These are phyloP conservation scores for Drosophila mimetica DNA, from an alignment of 2,888 invertebrate genomes.

Conservation along the genomic window DNA sequence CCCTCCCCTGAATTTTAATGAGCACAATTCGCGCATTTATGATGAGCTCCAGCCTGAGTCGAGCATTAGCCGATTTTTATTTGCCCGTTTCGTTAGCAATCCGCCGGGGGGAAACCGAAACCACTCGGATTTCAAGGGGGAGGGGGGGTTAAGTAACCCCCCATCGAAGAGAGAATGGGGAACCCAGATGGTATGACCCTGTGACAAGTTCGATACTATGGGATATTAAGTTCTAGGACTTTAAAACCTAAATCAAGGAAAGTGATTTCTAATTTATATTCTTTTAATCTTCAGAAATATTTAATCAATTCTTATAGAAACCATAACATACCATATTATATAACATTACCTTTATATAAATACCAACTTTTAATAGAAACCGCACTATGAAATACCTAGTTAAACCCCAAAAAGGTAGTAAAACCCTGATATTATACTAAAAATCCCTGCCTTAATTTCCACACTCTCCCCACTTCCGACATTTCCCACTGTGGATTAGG, in stretches of 20 bases:
- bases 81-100: constrained; percentile 75
- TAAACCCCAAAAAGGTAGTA: background rate
- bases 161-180: constrained; percentile 12
- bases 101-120: constrained; percentile 39
- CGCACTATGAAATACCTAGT: background rate
- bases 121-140: constrained; percentile 67
- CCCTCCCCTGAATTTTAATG: constrained; percentile 71
- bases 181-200: constrained; percentile 16
- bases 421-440: background rate
- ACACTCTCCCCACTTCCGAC: constrained; percentile 3
- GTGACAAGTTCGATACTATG: constrained; percentile 10
- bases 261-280: background rate
- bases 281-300: too few species aligned
- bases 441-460: constrained; percentile 33
- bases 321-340: too few species aligned
- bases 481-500: constrained; percentile 48
- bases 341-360: too few species aligned
- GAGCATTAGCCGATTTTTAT: constrained; percentile 74
- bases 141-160: constrained; percentile 29
- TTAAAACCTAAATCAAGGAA: too few species aligned
- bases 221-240: background rate
- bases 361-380: background rate
- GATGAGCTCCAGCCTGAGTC: constrained; percentile 53
- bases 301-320: too few species aligned
- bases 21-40: constrained; percentile 78